These are phyloP conservation scores for Hypsopygia costalis DNA, from an alignment of 2,888 invertebrate genomes.

Conservation along the genomic window DNA sequence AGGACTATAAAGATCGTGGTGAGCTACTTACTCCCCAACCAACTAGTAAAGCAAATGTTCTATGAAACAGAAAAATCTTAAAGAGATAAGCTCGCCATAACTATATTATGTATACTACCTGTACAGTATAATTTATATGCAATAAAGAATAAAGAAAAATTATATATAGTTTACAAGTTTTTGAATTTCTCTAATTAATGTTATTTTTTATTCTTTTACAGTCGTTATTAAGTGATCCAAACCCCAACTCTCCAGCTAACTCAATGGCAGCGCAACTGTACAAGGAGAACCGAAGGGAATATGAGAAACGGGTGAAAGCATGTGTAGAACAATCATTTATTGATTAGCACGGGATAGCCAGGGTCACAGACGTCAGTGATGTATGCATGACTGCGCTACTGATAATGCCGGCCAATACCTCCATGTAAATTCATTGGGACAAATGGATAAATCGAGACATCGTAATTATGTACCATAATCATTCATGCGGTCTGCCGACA, in stretches of 20 bases:
- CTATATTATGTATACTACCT: too few species aligned
- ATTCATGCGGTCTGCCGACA: too few species aligned
- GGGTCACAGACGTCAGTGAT: conserved; percentile 47
- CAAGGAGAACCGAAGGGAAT: conserved; percentile 99
- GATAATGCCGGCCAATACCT: conserved; percentile 44
- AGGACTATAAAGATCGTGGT: too few species aligned
- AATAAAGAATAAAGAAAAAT: too few species aligned
- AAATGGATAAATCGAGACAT: conserved; percentile 35
- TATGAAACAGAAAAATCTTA: too few species aligned
- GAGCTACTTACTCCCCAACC: too few species aligned
- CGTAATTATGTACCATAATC: conserved; percentile 23
- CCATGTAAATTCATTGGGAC: conserved; percentile 67
- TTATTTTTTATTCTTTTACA: too few species aligned
- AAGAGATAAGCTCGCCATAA: too few species aligned
- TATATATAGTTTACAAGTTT: too few species aligned
- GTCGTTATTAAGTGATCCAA: conserved; percentile 99
- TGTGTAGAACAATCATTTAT: conserved; percentile 99
- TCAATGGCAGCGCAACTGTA: conserved; percentile 99
- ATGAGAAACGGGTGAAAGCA: conserved; percentile 99
- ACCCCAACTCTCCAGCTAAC: conserved; percentile 99
- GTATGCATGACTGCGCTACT: conserved; percentile 36
- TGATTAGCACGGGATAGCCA: conserved; percentile 83
- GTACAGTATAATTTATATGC: too few species aligned
- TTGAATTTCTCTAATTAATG: too few species aligned
- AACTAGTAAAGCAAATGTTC: too few species aligned